Conservation (phyloP, 92 coral and sea anemone genomes). For the Isaurus tuberculatus region DNA sequence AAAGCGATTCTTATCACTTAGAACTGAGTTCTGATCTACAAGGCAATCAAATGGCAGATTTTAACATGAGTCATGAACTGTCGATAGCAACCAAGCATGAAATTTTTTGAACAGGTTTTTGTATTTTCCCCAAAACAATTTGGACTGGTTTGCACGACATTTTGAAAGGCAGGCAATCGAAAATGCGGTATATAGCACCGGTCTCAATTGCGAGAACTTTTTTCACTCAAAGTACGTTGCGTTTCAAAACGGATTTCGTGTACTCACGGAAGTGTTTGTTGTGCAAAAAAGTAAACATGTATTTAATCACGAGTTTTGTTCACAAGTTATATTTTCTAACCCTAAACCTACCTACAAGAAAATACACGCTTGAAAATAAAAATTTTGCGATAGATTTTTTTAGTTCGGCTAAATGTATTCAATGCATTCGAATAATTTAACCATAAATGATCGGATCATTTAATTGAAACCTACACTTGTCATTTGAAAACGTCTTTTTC, state of each 20-base stretch:
- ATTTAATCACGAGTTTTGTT: background rate
- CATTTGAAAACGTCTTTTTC: background rate
- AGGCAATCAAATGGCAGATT: background rate
- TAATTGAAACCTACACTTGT: background rate
- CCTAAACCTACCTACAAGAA: too few relatives aligned
- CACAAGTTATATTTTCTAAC: conserved; percentile 16
- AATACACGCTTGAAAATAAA: background rate
- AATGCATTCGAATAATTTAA: background rate
- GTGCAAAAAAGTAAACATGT: conserved; percentile 31
- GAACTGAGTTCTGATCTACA: background rate
- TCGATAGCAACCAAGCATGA: background rate
- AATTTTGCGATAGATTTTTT: background rate
- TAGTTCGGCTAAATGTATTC: background rate
- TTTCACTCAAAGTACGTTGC: background rate
- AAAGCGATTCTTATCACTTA: background rate
- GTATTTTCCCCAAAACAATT: conserved; percentile 4
- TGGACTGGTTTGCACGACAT: conserved; percentile 10
- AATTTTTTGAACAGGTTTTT: background rate
- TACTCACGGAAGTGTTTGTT: background rate
- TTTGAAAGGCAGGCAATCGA: background rate
- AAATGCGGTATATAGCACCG: background rate
- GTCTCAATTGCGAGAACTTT: background rate
- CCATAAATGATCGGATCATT: background rate
- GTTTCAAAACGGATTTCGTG: background rate
- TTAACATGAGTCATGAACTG: background rate